phyloP scores from a whole-genome alignment of 2,113 vertebrate genomes.

The Silurus glanis region DNA sequence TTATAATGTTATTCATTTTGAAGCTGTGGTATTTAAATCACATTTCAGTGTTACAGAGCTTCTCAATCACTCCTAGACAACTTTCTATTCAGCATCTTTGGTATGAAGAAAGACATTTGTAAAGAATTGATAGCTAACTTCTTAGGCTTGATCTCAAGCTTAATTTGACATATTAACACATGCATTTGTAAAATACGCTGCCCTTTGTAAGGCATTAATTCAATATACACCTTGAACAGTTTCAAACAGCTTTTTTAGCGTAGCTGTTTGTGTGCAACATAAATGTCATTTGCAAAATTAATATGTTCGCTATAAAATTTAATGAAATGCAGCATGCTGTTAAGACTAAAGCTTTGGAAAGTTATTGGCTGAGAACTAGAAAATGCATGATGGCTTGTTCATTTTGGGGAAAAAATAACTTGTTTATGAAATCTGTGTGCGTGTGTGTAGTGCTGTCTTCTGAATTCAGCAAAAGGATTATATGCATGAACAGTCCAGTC shows the following conservation, averaged over 20 bases:
- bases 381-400: constrained; percentile 10
- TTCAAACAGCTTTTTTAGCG: not conserved
- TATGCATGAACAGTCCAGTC: constrained; percentile 18
- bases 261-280: not conserved
- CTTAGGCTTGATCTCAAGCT: constrained; percentile 23
- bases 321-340: constrained; percentile 14
- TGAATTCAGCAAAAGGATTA: constrained; percentile 16
- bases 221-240: not conserved
- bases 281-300: constrained; percentile 38
- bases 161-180: constrained; percentile 26
- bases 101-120: constrained; percentile 15
- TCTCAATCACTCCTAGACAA: not conserved
- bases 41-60: not conserved
- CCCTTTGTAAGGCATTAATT: constrained; percentile 1
- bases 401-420: not conserved
- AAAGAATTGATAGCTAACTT: constrained; percentile 25
- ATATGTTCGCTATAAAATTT: constrained; percentile 24
- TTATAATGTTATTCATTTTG: constrained; percentile 2
- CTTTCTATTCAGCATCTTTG: not conserved
- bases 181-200: not conserved
- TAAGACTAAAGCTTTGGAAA: not conserved
- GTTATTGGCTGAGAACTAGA: constrained; percentile 8
- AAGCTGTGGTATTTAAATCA: not conserved
- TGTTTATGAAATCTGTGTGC: not conserved
- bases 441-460: not conserved